Evolutionary conservation across 2,113 vertebrate genomes (phyloP).

Genomic region (Pseudopipra pipra): DNA sequence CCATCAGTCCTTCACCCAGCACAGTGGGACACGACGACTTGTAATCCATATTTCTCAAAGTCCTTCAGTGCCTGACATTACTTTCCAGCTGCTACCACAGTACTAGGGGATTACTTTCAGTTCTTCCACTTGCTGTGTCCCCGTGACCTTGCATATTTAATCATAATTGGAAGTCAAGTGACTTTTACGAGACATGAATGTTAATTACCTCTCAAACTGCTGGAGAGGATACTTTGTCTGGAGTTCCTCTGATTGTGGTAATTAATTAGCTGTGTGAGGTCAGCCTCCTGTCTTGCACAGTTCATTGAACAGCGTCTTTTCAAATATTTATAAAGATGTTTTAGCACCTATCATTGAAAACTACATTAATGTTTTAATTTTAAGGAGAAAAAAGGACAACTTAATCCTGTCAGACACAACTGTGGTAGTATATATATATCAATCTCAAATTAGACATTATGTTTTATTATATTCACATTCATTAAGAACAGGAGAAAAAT

Average conservation of each 20-base stretch:
- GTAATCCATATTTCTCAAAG: not conserved
- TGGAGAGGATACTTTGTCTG: conserved; percentile 63
- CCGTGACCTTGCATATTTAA: conserved; percentile 71
- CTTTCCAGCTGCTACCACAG: not conserved
- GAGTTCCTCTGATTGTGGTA: conserved; percentile 72
- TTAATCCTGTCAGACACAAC: not conserved
- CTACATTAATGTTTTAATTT: conserved; percentile 48
- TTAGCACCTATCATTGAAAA: conserved; percentile 23
- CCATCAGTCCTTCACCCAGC: not conserved
- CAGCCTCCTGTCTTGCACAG: conserved; percentile 64
- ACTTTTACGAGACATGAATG: conserved; percentile 65
- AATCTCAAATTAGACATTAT: not conserved
- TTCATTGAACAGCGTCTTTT: conserved; percentile 59
- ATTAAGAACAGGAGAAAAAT: not conserved
- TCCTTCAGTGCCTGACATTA: not conserved
- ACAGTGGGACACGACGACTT: fast-evolving
- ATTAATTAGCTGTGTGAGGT: conserved; percentile 70
- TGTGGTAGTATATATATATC: not conserved
- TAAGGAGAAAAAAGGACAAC: not conserved
- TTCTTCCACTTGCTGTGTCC: conserved; percentile 34
- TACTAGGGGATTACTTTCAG: conserved; percentile 18
- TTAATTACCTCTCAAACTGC: conserved; percentile 72
- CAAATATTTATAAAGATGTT: conserved; percentile 72
- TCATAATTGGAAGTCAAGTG: conserved; percentile 71
- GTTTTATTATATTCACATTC: not conserved